Evolutionary conservation across 1,140 invertebrate species (phyloP), one percentile per base, ranked within the genome.

Genomic region (Alviniconcha marisindica): DNA sequence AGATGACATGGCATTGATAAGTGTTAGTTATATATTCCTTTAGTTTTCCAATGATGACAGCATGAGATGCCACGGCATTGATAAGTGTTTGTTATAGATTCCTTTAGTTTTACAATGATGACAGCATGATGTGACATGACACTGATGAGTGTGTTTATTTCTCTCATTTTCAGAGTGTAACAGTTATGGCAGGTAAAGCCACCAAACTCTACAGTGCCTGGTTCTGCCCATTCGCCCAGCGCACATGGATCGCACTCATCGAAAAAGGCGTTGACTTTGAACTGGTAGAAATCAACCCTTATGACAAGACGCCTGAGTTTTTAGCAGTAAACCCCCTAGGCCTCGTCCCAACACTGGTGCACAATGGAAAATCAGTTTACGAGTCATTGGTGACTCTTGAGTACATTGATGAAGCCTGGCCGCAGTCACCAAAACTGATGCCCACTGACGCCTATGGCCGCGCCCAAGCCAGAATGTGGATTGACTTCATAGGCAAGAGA

Each of bases 181-280:
- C 44, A 69, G 36, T 33, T 28, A 69, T 69, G 63, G 63, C 63
- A 36, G 31, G 63, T 36, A 74, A 74, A 12, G 14, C 31, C n/a
- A 24, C n/a, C 38, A 74, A 86, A 28, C 73, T 90, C 0, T 88
- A 86, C 69, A 84, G 82, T 84, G 85, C 89, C 18, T 91, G 90
- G 90, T 89, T 88, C 81, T 91, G 88, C 81, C 90, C 90, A 1
- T 91, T 91, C 86, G 89, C 84, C 0, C 88, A 89, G 71, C 82
- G 90, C 28, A 86, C 86, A 2, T 91, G 90, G 90, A 88, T 90
- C 42, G 84, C 87, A 48, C 73, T 91, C 24, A 48, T 86, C 24
- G 87, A 90, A 73, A 91, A 90, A 81, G 78, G 81, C 12, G 71
- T 90, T 14, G 54, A 82, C 15, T 91, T 88, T 81, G 85, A 90